Evolutionary conservation across 2,797 vertebrate genomes (phyloP).

Genomic region (Chromobotia macracanthus): DNA sequence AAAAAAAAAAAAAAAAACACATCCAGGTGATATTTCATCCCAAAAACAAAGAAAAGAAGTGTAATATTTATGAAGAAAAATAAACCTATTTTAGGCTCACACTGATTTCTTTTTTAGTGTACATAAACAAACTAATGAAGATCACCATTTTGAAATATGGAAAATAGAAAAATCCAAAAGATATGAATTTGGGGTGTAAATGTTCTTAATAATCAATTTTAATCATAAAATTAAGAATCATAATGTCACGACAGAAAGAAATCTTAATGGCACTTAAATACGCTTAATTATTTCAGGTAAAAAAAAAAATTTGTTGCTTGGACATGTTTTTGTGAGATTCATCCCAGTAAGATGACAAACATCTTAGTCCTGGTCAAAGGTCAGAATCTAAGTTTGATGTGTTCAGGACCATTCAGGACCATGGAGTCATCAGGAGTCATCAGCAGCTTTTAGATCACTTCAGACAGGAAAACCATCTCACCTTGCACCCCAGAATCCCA

Average conservation of each 20-base stretch:
- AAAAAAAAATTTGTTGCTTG: background rate
- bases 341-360: background rate
- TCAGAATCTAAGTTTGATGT: background rate
- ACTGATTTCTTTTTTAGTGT: background rate
- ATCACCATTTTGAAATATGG: background rate
- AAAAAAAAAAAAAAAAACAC: background rate
- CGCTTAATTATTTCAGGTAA: background rate
- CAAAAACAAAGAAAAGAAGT: background rate
- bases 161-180: background rate
- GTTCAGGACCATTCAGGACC: background rate
- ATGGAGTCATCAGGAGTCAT: background rate
- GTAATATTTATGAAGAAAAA: background rate
- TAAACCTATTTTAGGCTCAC: background rate
- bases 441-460: background rate
- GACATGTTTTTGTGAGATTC: conserved; percentile 4
- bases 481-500: background rate
- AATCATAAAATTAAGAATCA: background rate
- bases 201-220: background rate
- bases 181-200: background rate
- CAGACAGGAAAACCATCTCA: background rate
- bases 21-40: background rate
- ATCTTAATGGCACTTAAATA: background rate
- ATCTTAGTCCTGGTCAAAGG: background rate
- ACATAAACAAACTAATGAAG: background rate
- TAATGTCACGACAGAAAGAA: background rate